A percentile compares a stretch with the other conserved stretches of the same genome.
Evolutionary conservation across 2,797 vertebrate genomes (phyloP).

Genomic region (Ctenochaetus hawaiiensis): DNA sequence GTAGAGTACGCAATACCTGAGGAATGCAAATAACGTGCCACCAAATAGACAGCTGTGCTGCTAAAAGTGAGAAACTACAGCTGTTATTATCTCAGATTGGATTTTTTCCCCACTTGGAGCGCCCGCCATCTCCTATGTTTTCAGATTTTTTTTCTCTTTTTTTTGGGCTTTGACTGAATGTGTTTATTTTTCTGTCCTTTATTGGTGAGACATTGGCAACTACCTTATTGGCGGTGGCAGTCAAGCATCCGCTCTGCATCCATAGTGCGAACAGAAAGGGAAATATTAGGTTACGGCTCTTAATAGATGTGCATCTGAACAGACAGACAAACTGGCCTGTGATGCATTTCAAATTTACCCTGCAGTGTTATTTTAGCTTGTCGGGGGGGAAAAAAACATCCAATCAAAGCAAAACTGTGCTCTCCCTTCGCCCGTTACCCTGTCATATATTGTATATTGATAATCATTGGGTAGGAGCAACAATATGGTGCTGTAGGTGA

Average conservation of each 20-base stretch:
- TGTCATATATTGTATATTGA: constrained; percentile 74
- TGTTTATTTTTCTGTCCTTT: constrained; percentile 71
- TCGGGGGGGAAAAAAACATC: constrained; percentile 65
- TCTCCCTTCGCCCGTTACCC: constrained; percentile 28
- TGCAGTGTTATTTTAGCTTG: constrained; percentile 52
- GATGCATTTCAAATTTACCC: constrained; percentile 57
- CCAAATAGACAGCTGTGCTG: constrained; percentile 90
- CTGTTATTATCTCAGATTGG: constrained; percentile 91
- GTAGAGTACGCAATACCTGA: constrained; percentile 96
- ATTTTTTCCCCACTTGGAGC: constrained; percentile 78
- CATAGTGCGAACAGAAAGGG: constrained; percentile 61
- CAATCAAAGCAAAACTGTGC: constrained; percentile 58
- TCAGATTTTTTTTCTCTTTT: constrained; percentile 45
- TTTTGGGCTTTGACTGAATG: constrained; percentile 77
- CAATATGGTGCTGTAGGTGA: constrained; percentile 71
- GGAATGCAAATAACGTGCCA: constrained; percentile 99
- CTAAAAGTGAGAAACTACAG: constrained; percentile 92
- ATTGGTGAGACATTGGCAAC: constrained; percentile 65
- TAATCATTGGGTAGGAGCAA: constrained; percentile 72
- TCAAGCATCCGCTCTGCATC: constrained; percentile 63
- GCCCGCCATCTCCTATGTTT: constrained; percentile 74
- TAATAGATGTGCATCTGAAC: constrained; percentile 70
- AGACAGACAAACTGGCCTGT: constrained; percentile 55
- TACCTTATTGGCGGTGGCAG: constrained; percentile 67
- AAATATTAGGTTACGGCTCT: constrained; percentile 75